These are phyloP conservation scores for Delichon dasypus DNA, from an alignment of 2,797 vertebrate species.

Conservation along the genomic window DNA sequence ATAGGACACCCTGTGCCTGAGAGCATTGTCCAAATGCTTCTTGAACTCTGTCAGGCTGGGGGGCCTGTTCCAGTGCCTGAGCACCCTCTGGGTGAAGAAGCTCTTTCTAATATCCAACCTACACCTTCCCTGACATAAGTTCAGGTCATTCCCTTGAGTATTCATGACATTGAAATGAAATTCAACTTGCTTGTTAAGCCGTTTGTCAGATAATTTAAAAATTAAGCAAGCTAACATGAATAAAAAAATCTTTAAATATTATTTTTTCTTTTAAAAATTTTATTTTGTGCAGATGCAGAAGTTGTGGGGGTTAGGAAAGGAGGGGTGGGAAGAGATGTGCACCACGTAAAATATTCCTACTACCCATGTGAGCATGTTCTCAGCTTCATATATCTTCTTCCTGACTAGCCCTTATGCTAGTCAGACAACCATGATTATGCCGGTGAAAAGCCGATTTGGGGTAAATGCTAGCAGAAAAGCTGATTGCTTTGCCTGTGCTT, in stretches of 20 bases:
- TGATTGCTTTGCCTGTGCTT: background rate
- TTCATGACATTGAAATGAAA: background rate
- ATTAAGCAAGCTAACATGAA: background rate
- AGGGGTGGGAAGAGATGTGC: background rate
- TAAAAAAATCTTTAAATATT: background rate
- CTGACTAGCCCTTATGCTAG: background rate
- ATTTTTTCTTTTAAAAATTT: background rate
- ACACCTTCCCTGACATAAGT: background rate
- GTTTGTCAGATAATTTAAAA: background rate
- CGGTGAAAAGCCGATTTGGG: background rate
- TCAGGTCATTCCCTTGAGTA: background rate
- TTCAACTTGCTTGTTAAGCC: background rate
- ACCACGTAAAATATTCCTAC: background rate
- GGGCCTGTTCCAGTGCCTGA: background rate
- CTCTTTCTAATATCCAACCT: background rate
- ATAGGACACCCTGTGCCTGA: background rate
- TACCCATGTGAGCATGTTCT: background rate
- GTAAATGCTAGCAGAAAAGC: background rate
- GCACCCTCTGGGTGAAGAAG: background rate
- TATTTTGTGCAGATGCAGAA: background rate
- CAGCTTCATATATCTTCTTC: background rate
- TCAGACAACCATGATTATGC: background rate
- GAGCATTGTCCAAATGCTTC: background rate
- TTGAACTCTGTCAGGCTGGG: background rate
- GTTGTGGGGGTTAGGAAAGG: background rate